Evolutionary conservation across 2,113 vertebrate species (phyloP), one percentile per base, ranked within the genome.

Genomic region (Trichechus manatus): DNA sequence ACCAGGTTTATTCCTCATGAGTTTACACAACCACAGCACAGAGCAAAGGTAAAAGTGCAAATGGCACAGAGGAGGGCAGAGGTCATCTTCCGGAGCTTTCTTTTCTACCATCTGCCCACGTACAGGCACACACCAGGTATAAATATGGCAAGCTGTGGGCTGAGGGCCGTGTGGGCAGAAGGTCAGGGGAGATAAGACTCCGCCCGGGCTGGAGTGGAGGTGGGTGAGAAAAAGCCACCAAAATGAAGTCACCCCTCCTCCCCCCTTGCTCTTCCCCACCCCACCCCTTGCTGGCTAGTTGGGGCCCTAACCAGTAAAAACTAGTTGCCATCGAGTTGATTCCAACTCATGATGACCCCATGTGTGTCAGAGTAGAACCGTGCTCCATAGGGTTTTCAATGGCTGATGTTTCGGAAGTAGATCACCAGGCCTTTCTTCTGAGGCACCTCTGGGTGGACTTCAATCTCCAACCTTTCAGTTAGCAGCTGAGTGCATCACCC

Each of bases 1-100:
- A 95, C 81, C 74, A 66, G 89, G 64, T 97, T 98, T 96, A 96
- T 95, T 98, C 97, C 92, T 96, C 47, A 39, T 25, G 25, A 96
- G 96, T 64, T 95, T 97, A 95, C n/a, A 97, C 44, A 88, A 97
- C 91, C 6, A 13, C 80, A 83, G 77, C 92, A 94, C 33, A 42
- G 91, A 97, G 90, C 70, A 82, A 61, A 82, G 42, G 85, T 2
- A 72, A 74, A 82, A 15, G 79, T 29, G 44, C 36, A 63, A 93
- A 13, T 20, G 59, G 33, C 68, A 80, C 5, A 0, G 91, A 91
- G 70, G 0, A 42, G 39, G 83, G 81, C 50, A 77, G n/a, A 53
- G 77, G 89, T 70, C 36, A 87, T 42, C 53, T 53, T 42, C 31
- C 1, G 36, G 75, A 22, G 42, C 59, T 44, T 63, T 36, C 53